These are phyloP conservation scores for Montipora efflorescens DNA, from an alignment of 64 coral and sea anemone species.

Conservation along the genomic window DNA sequence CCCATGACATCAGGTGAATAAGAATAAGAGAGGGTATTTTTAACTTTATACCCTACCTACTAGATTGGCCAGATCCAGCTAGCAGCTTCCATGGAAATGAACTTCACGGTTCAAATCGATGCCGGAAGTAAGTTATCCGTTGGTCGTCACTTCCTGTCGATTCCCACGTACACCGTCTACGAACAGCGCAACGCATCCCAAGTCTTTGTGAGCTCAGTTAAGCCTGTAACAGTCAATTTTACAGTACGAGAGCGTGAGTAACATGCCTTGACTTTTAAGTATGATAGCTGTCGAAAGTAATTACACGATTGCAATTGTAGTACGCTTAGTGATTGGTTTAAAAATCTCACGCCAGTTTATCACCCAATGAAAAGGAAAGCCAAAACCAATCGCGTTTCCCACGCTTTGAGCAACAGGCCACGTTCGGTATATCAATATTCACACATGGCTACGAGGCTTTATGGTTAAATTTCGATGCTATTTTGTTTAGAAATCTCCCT, in stretches of 20 bases:
- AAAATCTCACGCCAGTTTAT: no score
- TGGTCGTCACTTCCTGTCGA: slow-evolving; percentile 21
- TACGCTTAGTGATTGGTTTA: no score
- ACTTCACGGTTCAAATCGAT: slow-evolving; percentile 43
- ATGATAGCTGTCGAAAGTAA: no score
- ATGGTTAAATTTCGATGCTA: no score
- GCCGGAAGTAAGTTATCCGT: not conserved
- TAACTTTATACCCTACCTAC: not conserved
- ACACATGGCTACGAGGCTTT: no score
- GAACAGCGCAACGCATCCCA: not conserved
- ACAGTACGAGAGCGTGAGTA: slow-evolving; percentile 19
- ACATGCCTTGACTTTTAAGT: not conserved
- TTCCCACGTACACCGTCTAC: slow-evolving; percentile 9
- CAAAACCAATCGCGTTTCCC: no score
- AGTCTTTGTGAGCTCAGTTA: slow-evolving; percentile 17
- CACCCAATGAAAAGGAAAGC: no score
- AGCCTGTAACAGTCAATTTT: slow-evolving; percentile 24
- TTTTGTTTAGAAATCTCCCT: no score
- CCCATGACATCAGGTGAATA: no score
- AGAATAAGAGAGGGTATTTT: not conserved
- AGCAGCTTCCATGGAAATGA: not conserved
- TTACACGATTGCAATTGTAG: no score
- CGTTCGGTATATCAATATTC: no score
- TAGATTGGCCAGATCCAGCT: slow-evolving; percentile 19
- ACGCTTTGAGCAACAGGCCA: no score